These are phyloP conservation scores for Pristis pectinata DNA, from an alignment of 2,797 vertebrate genomes.

Conservation along the genomic window DNA sequence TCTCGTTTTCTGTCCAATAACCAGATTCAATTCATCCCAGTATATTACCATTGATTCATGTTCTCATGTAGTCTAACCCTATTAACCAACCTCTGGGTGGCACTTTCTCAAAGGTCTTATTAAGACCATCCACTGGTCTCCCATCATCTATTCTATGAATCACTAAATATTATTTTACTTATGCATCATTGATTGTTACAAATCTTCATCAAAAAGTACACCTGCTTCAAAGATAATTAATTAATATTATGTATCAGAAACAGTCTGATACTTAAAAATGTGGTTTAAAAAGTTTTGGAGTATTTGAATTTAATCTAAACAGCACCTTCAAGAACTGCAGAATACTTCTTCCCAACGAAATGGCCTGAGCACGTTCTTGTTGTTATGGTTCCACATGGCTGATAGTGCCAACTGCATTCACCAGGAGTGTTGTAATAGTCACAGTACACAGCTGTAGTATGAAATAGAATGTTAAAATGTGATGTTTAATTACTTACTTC, in stretches of 20 bases:
- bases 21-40: no score
- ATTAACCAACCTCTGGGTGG: no score
- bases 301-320: background rate
- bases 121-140: background rate
- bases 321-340: conserved; percentile 73
- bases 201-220: background rate
- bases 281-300: background rate
- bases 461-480: background rate
- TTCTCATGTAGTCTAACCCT: no score
- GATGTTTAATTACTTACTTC: background rate
- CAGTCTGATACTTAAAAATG: background rate
- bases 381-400: conserved; percentile 74
- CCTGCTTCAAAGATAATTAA: background rate
- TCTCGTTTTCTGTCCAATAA: no score
- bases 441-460: conserved; percentile 77
- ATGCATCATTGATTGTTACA: background rate
- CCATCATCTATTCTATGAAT: background rate
- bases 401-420: conserved; percentile 84
- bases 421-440: conserved; percentile 78
- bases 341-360: conserved; percentile 59
- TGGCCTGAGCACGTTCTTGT: conserved; percentile 84
- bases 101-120: background rate
- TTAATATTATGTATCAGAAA: background rate
- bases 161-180: background rate
- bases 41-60: no score